Base-by-base conservation (phyloP, 35 echinoderm and acorn worm genomes). In the Apostichopus californicus region DNA sequence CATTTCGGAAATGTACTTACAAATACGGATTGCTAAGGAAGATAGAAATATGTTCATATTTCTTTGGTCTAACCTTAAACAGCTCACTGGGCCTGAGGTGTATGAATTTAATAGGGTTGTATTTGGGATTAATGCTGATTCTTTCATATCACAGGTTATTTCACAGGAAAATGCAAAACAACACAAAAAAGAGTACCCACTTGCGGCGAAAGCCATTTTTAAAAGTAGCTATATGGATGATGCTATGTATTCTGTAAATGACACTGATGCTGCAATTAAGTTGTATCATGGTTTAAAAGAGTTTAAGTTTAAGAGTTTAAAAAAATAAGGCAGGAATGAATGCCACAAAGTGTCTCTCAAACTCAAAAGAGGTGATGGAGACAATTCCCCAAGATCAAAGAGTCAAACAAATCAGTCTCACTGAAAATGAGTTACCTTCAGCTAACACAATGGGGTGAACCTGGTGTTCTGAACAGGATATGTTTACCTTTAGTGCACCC, bases 101-200 rank as follows among this genome's bases (percentile, higher is more conserved):
- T 92, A 92, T 92, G 91, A 92, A 56, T 92, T 86, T 77, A 86
- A 92, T 26, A 68, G 81, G 86, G 8, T 92, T 5, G 91, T 86
- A 25, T 92, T 92, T 92, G 80, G 80, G 5, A 17, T 92, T 3
- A 92, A 86, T 75, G 79, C 55, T 3, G 79, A 81, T 5, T 81
- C 91, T 56, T 92, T 22, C 82, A 73, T 87, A 13, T 59, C 91
- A 52, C 80, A 92, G 71, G 13, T 92, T 9, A 52, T 86, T 26
- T 54, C 90, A n/a, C 13, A 92, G 55, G 18, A 79, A 92, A 24
- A 92, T 93, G 92, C 92, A 55, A 73, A 78, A 46, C 18, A 13
- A 57, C 5, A 77, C 77, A 83, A 22, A 13, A 78, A 1, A 70
- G 75, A 26, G 55, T 92, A 59, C 24, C 90, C 78, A 3, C 24